Evolutionary conservation across 2,888 invertebrate genomes (phyloP), one percentile per base, ranked within the genome.

Genomic region (Nycteola revayana): DNA sequence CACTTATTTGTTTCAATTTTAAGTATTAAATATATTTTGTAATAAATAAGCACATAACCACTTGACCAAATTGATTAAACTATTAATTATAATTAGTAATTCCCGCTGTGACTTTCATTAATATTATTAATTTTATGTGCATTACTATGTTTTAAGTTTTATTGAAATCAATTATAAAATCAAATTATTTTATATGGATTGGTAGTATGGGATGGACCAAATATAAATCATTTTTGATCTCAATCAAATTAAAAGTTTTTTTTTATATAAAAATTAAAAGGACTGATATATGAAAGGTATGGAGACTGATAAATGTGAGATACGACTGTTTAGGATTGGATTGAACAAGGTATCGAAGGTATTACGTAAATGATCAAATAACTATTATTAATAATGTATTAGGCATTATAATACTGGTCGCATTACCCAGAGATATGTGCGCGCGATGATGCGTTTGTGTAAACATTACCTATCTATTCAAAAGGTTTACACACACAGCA

Each of bases 191-290:
- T 50, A 47, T n/a, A n/a, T 32, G 25, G 29, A 47, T 45, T 45
- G 42, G 28, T 48, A 9, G 47, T 32, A 32, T 20, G 38, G 47
- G 65, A 65, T 65, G 56, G 67, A 76, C 69, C 70, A 75, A 63
- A 60, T 33, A 23, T 53, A 28, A 52, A 46, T 26, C 42, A 47
- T 38, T 42, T 58, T 58, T 74, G 74, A 74, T 75, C 73, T 74
- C 74, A 65, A 32, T 42, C 39, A 32, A 36, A 29, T 25, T 23
- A 28, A 32, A 36, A 28, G 23, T 28, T 7, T 32, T n/a, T 26
- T 32, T 36, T 25, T 26, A 26, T 18, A 22, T 35, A 9, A 14
- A 32, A 29, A 38, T 40, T 42, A 9, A 25, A 38, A 10, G 32
- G 26, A 45, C 24, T 45, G 36, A 32, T 9, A n/a, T n/a, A 23